Evolutionary conservation across 2,888 invertebrate genomes (phyloP), one percentile per base, ranked within the genome.

Genomic region (Cryptocephalus primarius): DNA sequence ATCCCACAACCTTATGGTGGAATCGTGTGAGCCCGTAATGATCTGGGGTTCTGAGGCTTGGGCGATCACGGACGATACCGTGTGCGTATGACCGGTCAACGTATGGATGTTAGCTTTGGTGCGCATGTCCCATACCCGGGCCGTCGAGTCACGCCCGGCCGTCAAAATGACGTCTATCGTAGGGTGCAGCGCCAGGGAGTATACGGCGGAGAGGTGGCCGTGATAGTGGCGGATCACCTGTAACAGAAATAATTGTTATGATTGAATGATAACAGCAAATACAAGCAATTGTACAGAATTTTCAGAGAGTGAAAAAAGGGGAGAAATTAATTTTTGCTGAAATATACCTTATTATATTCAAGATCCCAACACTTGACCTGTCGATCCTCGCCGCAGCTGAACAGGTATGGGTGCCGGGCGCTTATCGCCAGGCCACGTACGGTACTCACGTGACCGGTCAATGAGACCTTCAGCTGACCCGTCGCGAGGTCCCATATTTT

Each of bases 361-460:
- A 99, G 75, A 73, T 99, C 99, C 99, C 99, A 99, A 67, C 99
- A 99, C 74, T 97, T 99, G 0, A 99, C 97, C 74, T 95, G 94
- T 60, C 97, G 83, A 71, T 99, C 99, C 74, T 99, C 99, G 9
- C 99, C 97, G 67, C 95, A 96, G 54, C 95, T 95, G 73, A 99
- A 99, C 41, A 99, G 73, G 67, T 99, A 99, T 2, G 99, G 99
- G 74, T 99, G 97, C 56, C 96, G 75, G 0, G 83, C 71, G 53
- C 96, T 96, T 40, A 99, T 89, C 44, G 90, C 93, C 33, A 99
- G 74, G 1, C 97, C 97, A 65, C 99, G 78, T 0, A 99, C 99
- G 8, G 94, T 90, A 66, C 96, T 96, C 42, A 99, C 94, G 62
- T 99, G 99, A 9, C 99, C 99, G 2, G 99, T 99, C 8, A 99